These are phyloP conservation scores for Acrocephalus kingi DNA, from an alignment of 2,113 vertebrate species.

Conservation along the genomic window DNA sequence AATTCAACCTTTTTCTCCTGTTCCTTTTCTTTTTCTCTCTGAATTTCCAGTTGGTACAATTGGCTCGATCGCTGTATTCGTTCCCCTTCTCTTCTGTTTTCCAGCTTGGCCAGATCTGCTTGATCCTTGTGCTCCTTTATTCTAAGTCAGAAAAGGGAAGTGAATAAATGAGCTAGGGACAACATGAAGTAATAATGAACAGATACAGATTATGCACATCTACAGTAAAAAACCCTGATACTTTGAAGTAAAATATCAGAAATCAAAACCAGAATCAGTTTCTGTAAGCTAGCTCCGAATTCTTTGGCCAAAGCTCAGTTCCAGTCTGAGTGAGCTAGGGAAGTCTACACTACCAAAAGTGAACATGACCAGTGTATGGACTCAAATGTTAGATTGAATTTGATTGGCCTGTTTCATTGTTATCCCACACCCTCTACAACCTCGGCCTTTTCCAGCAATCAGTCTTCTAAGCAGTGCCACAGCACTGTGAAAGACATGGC, in stretches of 20 bases:
- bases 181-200: neutral
- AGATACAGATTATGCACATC: neutral
- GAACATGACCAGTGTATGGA: neutral
- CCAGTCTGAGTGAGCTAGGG: neutral
- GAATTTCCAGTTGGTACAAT: slow-evolving; percentile 76
- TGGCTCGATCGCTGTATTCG: slow-evolving; percentile 68
- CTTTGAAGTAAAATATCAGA: neutral
- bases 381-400: neutral
- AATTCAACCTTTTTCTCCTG: slow-evolving; percentile 71
- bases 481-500: neutral
- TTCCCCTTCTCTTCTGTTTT: slow-evolving; percentile 75
- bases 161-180: neutral
- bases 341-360: neutral
- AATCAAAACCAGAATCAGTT: neutral
- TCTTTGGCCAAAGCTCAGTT: neutral
- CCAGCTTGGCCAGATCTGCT: slow-evolving; percentile 69
- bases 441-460: neutral
- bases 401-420: neutral
- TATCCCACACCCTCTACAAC: neutral
- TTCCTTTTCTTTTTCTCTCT: slow-evolving; percentile 70
- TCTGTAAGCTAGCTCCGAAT: neutral
- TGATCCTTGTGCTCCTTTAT: slow-evolving; percentile 75
- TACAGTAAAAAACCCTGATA: neutral
- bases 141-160: slow-evolving; percentile 63
- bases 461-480: neutral